Evolutionary conservation across 2,113 vertebrate species (phyloP), one percentile per base, ranked within the genome.

Genomic region (Macrotus californicus): DNA sequence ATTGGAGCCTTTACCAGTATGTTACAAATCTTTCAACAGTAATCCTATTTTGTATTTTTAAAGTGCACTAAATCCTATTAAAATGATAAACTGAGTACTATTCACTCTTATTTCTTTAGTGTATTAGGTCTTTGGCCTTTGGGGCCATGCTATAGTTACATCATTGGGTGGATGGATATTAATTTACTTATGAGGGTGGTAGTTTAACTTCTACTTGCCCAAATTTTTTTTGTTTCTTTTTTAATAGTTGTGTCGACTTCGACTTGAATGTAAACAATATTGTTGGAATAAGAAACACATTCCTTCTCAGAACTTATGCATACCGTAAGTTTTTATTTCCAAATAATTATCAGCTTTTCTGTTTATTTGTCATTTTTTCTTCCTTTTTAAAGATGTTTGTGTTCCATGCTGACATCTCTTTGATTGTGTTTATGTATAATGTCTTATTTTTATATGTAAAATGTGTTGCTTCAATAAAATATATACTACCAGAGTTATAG

Each of bases 181-280:
- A 79, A 10, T 81, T 84, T 91, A 72, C n/a, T 92, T 76, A 75
- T 11, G 87, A 59, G n/a, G 54, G 39, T 90, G 56, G 41, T 43
- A 95, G 48, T 3, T 91, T 36, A 84, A 56, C 95, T 94, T 36
- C 7, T 13, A 94, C 14, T 73, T 95, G 26, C 83, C 97, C 46
- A 93, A 66, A 12, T 70, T 86, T 96, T 89, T 89, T 36, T 8
- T 22, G 7, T 92, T 64, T 69, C 93, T n/a, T 96, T 9, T 79
- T 87, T 87, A 81, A 96, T 81, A 99, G 99, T 97, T 98, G 98
- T 95, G 98, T 99, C 98, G 99, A 99, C 98, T 99, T 99, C 96
- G 99, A 99, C 98, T 99, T 99, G 98, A 99, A 99, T 98, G 98
- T 99, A 98, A 99, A 99, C 98, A 99, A 99, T 98, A 97, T 99